phyloP scores from a whole-genome alignment of 2,888 invertebrate species.

The Athalia cordata region DNA sequence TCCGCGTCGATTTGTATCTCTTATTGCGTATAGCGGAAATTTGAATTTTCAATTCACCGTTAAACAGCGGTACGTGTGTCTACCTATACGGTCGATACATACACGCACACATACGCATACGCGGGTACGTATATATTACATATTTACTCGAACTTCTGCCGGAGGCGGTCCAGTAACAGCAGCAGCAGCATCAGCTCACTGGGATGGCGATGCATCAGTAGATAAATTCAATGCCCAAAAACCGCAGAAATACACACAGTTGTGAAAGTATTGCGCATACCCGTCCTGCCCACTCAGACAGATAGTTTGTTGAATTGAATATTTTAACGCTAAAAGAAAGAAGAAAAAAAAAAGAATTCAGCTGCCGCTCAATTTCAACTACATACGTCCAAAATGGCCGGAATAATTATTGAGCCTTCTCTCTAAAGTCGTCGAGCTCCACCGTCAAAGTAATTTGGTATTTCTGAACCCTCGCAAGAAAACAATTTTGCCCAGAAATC shows the following conservation, averaged over 20 bases:
- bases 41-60: slow-evolving; percentile 42
- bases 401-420: not conserved
- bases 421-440: too few species aligned
- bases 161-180: slow-evolving; percentile 5
- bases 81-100: not conserved
- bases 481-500: too few species aligned
- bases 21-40: slow-evolving; percentile 31
- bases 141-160: not conserved
- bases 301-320: slow-evolving; percentile 37
- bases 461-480: too few species aligned
- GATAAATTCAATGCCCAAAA: slow-evolving; percentile 35
- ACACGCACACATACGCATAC: not conserved
- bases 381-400: too few species aligned
- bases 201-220: slow-evolving; percentile 22
- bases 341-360: slow-evolving; percentile 1
- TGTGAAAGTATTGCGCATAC: slow-evolving; percentile 25
- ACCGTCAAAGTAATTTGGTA: too few species aligned
- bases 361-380: not conserved
- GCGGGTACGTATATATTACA: not conserved
- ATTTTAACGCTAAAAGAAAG: not conserved
- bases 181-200: not conserved
- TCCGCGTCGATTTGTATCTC: slow-evolving; percentile 35
- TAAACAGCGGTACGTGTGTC: slow-evolving; percentile 36
- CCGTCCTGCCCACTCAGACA: not conserved
- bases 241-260: slow-evolving; percentile 28